phyloP scores from a whole-genome alignment of 2,888 invertebrate genomes.

The Blastobasis adustella region DNA sequence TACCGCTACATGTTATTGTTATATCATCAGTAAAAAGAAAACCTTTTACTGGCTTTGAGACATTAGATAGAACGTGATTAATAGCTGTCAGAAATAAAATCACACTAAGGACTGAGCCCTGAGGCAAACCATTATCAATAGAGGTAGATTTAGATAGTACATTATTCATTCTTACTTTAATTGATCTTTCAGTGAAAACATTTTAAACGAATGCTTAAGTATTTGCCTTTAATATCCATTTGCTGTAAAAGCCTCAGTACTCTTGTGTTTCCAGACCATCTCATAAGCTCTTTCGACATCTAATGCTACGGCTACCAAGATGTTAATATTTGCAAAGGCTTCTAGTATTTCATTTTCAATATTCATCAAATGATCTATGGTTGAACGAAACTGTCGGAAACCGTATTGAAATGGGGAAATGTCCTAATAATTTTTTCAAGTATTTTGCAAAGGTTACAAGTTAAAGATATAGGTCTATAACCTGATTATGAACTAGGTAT shows the following conservation, averaged over 20 bases:
- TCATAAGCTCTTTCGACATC: constrained; percentile 14
- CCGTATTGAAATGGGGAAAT: constrained; percentile 11
- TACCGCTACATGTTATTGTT: too few species aligned
- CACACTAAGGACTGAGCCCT: too few species aligned
- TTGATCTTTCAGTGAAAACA: constrained; percentile 10
- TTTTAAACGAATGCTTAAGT: constrained; percentile 10
- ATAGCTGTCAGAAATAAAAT: too few species aligned
- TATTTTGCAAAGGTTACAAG: constrained; percentile 15
- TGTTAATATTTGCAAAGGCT: constrained; percentile 9
- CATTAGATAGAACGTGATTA: too few species aligned
- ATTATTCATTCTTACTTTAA: constrained; percentile 7
- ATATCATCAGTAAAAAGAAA: too few species aligned
- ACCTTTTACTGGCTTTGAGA: too few species aligned
- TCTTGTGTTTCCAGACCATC: constrained; percentile 15
- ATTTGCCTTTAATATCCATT: too few species aligned
- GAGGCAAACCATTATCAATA: too few species aligned
- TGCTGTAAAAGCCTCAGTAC: constrained; percentile 4
- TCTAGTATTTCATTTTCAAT: too few species aligned
- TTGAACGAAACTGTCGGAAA: constrained; percentile 11
- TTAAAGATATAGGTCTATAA: constrained; percentile 14
- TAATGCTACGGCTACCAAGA: constrained; percentile 7
- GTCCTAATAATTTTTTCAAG: constrained; percentile 13
- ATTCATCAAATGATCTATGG: constrained; percentile 12
- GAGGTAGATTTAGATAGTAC: too few species aligned
- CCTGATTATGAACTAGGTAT: constrained; percentile 2